phyloP scores from a whole-genome alignment of 2,888 invertebrate species.

The Drosophila leonis region DNA sequence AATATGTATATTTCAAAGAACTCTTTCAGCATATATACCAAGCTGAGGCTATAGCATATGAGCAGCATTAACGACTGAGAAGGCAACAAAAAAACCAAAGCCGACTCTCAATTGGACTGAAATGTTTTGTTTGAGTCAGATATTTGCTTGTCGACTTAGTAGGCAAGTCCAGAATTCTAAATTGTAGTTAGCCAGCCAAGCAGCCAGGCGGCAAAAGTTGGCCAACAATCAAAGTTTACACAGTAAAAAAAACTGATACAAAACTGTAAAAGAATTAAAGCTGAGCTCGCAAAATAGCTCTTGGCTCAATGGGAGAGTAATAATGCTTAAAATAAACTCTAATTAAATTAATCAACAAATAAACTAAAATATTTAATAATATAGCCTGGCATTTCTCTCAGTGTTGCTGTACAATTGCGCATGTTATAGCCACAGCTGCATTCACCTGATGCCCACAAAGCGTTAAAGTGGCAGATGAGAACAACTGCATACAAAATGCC shows the following conservation, averaged over 20 bases:
- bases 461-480: slow-evolving; percentile 45
- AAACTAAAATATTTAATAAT: background rate
- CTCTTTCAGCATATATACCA: background rate
- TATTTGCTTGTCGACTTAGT: slow-evolving; percentile 41
- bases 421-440: slow-evolving; percentile 8
- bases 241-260: background rate
- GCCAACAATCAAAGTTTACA: slow-evolving; percentile 20
- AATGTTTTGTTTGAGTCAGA: slow-evolving; percentile 42
- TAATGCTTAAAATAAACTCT: background rate
- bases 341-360: background rate
- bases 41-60: background rate
- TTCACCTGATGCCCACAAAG: slow-evolving; percentile 39
- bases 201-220: slow-evolving; percentile 31
- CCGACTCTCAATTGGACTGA: slow-evolving; percentile 12
- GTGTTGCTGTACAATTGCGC: slow-evolving; percentile 18
- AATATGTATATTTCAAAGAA: background rate
- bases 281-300: no score
- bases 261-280: background rate
- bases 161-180: slow-evolving; percentile 42
- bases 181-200: slow-evolving; percentile 27
- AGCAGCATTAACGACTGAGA: slow-evolving; percentile 20
- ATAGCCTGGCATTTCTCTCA: background rate
- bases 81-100: slow-evolving; percentile 4
- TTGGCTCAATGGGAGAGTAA: background rate
- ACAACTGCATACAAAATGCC: slow-evolving; percentile 51